Percentiles rank a stretch among this genome's conserved stretches.
Conservation (phyloP, 2,797 vertebrate species). For the Oreochromis mossambicus region DNA sequence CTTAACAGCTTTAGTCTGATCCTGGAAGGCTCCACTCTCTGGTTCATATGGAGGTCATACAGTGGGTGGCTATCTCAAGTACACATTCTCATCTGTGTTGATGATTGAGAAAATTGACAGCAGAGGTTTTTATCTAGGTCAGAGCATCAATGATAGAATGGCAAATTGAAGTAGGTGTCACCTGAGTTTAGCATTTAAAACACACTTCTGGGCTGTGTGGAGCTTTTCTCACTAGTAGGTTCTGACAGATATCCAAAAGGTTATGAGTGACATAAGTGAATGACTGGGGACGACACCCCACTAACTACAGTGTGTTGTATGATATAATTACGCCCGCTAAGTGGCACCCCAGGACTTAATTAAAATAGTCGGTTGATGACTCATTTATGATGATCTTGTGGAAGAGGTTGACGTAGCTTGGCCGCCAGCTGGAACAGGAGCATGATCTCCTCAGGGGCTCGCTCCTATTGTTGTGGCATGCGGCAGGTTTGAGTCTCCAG, state of each 20-base stretch:
- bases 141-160: background rate
- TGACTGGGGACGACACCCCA: background rate
- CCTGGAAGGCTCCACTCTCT: conserved; percentile 4
- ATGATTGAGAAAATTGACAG: conserved; percentile 16
- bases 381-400: conserved; percentile 63
- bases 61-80: conserved; percentile 45
- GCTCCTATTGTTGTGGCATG: conserved; percentile 5
- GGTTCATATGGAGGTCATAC: conserved; percentile 42
- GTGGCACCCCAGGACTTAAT: conserved; percentile 67
- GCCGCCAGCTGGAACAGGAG: conserved; percentile 23
- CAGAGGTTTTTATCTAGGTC: background rate
- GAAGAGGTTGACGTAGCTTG: conserved; percentile 49
- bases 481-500: conserved; percentile 27
- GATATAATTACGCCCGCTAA: conserved; percentile 69
- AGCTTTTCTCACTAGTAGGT: background rate
- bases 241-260: background rate
- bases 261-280: background rate
- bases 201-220: background rate
- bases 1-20: conserved; percentile 23
- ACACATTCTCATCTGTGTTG: conserved; percentile 23
- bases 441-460: conserved; percentile 23
- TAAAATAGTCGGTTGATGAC: conserved; percentile 71
- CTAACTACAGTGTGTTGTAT: conserved; percentile 22
- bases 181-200: background rate
- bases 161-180: background rate